A percentile compares a stretch with the other conserved stretches of the same genome.
Evolutionary conservation across 2,113 vertebrate genomes (phyloP).

Genomic region (Prionailurus viverrinus): DNA sequence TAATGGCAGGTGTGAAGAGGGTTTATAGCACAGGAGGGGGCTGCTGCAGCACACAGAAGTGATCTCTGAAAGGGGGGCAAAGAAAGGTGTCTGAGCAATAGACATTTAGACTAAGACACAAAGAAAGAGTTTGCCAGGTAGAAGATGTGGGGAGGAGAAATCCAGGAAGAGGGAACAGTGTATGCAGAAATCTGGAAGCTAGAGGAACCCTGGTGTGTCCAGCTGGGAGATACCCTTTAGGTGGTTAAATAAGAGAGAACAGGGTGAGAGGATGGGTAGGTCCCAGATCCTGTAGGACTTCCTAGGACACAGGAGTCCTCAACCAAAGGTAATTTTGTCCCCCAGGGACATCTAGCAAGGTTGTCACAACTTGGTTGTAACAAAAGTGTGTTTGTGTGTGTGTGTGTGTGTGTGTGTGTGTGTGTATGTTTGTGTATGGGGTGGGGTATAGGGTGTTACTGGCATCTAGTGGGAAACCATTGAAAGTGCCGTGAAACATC

Average conservation of each 20-base stretch:
- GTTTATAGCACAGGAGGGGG: no score
- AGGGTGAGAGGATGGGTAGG: background rate
- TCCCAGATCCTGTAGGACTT: background rate
- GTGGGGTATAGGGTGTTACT: background rate
- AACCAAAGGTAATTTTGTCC: background rate
- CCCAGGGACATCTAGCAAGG: background rate
- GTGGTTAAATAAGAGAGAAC: background rate
- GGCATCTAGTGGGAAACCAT: background rate
- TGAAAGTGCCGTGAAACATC: background rate
- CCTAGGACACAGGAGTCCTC: background rate
- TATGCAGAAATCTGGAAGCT: background rate
- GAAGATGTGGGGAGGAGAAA: background rate
- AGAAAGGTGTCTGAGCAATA: background rate
- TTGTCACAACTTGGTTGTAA: background rate
- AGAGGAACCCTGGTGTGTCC: background rate
- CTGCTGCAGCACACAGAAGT: background rate
- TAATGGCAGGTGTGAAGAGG: background rate
- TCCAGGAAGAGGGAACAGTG: background rate
- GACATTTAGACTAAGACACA: background rate
- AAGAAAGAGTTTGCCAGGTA: background rate
- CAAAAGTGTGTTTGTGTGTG: background rate
- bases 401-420: no score
- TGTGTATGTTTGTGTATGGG: no score
- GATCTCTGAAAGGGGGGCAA: background rate
- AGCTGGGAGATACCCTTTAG: background rate